phyloP scores from a whole-genome alignment of 2,797 vertebrate species.

The Hyperoplus lanceolatus region DNA sequence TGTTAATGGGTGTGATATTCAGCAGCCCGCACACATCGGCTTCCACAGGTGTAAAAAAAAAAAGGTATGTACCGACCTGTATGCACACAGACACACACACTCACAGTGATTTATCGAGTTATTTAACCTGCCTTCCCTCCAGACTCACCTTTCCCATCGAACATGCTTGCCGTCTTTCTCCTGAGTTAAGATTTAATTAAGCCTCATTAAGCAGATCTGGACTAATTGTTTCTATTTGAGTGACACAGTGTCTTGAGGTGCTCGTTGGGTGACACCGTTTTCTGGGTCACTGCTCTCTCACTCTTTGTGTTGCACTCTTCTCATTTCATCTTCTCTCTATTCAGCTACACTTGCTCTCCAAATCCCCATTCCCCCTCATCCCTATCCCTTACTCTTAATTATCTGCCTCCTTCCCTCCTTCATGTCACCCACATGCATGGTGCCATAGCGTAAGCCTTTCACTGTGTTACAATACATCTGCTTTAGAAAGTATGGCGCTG shows the following conservation, averaged over 20 bases:
- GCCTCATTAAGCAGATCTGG: constrained; percentile 87
- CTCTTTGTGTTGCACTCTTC: constrained; percentile 66
- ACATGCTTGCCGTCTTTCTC: constrained; percentile 73
- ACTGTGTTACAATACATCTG: constrained; percentile 52
- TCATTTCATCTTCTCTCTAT: constrained; percentile 66
- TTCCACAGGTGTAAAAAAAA: constrained; percentile 35
- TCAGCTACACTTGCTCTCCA: constrained; percentile 61
- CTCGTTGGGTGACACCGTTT: constrained; percentile 74
- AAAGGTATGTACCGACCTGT: constrained; percentile 29
- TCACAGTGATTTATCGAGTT: constrained; percentile 57
- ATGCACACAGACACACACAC: constrained; percentile 16
- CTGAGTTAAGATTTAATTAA: constrained; percentile 85
- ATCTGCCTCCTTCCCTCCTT: constrained; percentile 50
- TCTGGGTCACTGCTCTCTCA: constrained; percentile 86
- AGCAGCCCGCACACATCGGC: constrained; percentile 52
- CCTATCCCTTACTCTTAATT: constrained; percentile 62
- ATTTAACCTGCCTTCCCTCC: constrained; percentile 72
- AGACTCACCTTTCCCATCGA: constrained; percentile 70
- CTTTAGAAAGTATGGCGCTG: constrained; percentile 57
- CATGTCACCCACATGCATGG: constrained; percentile 58
- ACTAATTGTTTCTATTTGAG: constrained; percentile 92
- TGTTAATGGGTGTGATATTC: constrained; percentile 76
- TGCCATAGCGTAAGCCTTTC: constrained; percentile 71
- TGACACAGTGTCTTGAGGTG: constrained; percentile 80
- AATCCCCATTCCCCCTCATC: constrained; percentile 53